Base-by-base conservation (phyloP, 2,113 vertebrate genomes). In the Plotosus lineatus region DNA sequence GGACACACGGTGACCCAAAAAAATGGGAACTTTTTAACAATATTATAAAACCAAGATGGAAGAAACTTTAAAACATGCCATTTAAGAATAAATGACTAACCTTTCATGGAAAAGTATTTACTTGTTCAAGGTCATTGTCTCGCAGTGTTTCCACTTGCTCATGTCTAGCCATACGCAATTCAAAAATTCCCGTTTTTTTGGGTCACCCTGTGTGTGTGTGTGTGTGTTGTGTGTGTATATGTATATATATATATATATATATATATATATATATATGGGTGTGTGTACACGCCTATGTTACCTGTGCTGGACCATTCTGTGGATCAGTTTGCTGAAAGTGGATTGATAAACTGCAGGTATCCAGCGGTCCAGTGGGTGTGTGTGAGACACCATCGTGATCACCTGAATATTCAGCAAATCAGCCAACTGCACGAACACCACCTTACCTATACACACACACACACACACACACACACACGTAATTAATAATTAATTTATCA, bases 361-460 rank as follows among this genome's bases (percentile, higher is more conserved):
- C 77, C 93, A 88, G 0, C 26, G 65, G 0, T 90, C 89, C 73
- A 98, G 80, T 0, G 95, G 95, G 79, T 98, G 97, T 56, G 88
- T 90, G 66, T 91, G 93, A 1, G 95, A 88, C 83, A 92, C 96
- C 78, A 96, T 26, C 0, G 95, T 93, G 65, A 98, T 92, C 56
- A 98, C 95, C 83, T 95, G 94, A 74, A 98, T 98, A 88, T 98
- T 97, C 82, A 99, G 91, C 19, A 99, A 95, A 87, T 98, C 96
- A 11, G 96, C 94, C 78, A 98, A 89, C 73, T 95, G 95, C 6
- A 96, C 85, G 75, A 99, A 98, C 5, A 93, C 93, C 72, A 90
- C 82, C 87, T 95, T 97, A 78, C 95, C 97, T 98, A 89, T 78
- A 28, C n/a, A 36, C 21, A 38, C 33, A 65, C 42, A 65, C 50